Base-by-base conservation (phyloP, 2,888 invertebrate species). In the Nephrocerus scutellatus region DNA sequence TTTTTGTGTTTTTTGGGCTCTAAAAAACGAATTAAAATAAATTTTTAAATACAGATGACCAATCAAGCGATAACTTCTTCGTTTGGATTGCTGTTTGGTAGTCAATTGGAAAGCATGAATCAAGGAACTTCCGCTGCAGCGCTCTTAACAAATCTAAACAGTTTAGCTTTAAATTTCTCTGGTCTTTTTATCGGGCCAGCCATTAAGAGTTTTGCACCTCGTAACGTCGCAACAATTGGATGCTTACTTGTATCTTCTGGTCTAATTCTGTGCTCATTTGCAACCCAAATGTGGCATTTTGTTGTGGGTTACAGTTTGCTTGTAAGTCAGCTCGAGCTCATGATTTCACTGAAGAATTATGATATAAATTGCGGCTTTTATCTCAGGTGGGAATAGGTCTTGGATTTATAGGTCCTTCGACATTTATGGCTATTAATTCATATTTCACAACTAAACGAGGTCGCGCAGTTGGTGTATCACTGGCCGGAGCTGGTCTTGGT, bases 401-500 rank as follows among this genome's bases (percentile, higher is more conserved):
- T 47, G 84, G 83, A 19, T 71, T 84, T 43, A 77, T 84, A 47
- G 76, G 80, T 46, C 80, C 82, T 29, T 76, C 82, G 4, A 75
- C 80, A 20, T 82, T 84, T 62, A 76, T 83, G 53, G 77, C 80
- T 20, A 77, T 83, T 44, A 82, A 80, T 60, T 73, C 77, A 16
- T 84, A 83, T 62, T 85, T 84, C 57, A 76, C 72, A 41, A 70
- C 71, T 39, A 75, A 71, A 57, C 77, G 81, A 51, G 80, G 80
- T 43, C 73, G 79, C 25, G 84, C 84, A n/a, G 82, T 84, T 37
- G 84, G 84, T 3, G 68, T 84, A 20, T 78, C 83, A 1, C 75
- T 84, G 68, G 82, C 82, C 18, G 84, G 84, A 39, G 82, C 84
- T 46, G 82, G 84, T 43, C 64, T 83, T 18, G 84, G 84, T 4